A percentile compares a stretch with the other conserved stretches of the same genome.
Conservation (phyloP, 2,888 invertebrate genomes). For the Agapostemon virescens region DNA sequence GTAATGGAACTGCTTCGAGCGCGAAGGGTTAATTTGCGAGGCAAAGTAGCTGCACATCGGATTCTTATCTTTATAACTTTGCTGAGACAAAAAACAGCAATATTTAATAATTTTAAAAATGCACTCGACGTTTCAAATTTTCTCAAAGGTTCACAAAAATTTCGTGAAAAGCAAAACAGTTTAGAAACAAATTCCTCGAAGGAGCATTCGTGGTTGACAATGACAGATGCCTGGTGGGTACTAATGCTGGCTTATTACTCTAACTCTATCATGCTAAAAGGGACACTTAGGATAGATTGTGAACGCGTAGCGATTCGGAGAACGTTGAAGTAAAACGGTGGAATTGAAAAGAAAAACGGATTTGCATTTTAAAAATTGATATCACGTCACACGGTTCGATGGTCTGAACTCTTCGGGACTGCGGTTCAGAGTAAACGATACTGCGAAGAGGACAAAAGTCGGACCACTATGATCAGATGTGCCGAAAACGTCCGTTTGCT, state of each 20-base stretch:
- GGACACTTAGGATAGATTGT: not conserved
- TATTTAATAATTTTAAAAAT: too few relatives aligned
- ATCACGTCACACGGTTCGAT: not conserved
- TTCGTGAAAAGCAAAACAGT: not conserved
- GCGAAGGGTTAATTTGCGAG: too few relatives aligned
- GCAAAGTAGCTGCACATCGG: too few relatives aligned
- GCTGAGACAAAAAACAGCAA: too few relatives aligned
- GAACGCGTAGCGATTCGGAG: not conserved
- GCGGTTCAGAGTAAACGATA: not conserved
- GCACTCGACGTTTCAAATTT: too few relatives aligned
- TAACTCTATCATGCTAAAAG: not conserved
- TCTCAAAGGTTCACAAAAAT: too few relatives aligned
- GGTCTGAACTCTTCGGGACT: not conserved
- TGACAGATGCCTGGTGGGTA: not conserved
- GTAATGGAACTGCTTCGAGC: too few relatives aligned
- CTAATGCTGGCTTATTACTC: not conserved
- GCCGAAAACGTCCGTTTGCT: conserved; percentile 19
- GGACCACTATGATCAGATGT: not conserved
- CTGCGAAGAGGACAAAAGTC: not conserved
- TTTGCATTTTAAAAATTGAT: too few relatives aligned
- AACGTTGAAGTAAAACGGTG: not conserved
- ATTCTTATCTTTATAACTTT: too few relatives aligned
- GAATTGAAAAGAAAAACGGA: not conserved
- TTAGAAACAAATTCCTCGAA: not conserved
- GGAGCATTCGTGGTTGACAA: not conserved